Evolutionary conservation across 2,113 vertebrate genomes (phyloP).

Genomic region (Arothron firmamentum): DNA sequence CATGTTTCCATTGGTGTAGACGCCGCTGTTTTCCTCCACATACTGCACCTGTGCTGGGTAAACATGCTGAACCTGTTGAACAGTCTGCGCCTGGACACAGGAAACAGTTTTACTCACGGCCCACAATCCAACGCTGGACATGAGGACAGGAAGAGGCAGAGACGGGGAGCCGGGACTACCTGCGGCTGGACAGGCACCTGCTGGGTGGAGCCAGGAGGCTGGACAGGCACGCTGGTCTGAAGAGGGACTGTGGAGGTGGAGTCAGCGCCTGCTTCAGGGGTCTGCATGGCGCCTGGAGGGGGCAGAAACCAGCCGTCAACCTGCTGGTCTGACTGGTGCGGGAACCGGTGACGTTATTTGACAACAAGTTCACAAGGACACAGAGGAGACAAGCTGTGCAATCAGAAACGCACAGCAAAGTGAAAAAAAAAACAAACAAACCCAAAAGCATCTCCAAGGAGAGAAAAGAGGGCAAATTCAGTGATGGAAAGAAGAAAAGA

Average conservation of each 20-base stretch:
- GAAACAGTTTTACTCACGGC: slow-evolving; percentile 13
- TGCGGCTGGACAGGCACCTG: slow-evolving; percentile 88
- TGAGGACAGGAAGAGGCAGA: not conserved
- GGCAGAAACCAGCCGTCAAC: not conserved
- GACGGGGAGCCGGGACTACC: slow-evolving; percentile 67
- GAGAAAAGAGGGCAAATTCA: no score
- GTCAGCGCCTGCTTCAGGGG: slow-evolving; percentile 86
- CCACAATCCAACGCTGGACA: not conserved
- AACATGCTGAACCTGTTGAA: slow-evolving; percentile 90
- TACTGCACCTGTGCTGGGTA: slow-evolving; percentile 96
- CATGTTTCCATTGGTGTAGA: slow-evolving; percentile 96
- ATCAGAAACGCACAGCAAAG: no score
- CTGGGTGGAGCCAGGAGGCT: slow-evolving; percentile 77
- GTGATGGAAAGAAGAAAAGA: not conserved
- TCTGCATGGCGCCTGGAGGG: slow-evolving; percentile 89
- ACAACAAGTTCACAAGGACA: no score
- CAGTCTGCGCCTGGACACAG: slow-evolving; percentile 77
- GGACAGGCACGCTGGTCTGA: slow-evolving; percentile 82
- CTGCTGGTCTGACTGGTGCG: not conserved
- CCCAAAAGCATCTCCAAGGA: not conserved
- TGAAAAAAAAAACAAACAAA: not conserved
- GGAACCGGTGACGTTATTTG: no score
- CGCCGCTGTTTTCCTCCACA: slow-evolving; percentile 89
- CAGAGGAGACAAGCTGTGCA: no score
- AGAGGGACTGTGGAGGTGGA: slow-evolving; percentile 84